Conservation (phyloP, 2,797 vertebrate genomes). For the Masticophis lateralis region DNA sequence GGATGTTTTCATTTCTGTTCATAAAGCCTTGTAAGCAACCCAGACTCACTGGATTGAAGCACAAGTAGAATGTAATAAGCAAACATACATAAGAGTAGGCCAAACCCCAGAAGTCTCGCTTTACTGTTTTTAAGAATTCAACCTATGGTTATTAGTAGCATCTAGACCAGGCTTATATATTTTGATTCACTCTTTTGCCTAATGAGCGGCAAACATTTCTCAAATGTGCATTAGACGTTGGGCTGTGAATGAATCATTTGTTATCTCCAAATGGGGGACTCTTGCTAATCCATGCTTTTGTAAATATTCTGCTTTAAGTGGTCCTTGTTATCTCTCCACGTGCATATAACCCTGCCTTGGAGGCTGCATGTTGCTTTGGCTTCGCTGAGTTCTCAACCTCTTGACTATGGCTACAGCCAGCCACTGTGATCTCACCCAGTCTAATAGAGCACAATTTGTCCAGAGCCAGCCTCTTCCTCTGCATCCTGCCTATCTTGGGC, state of each 20-base stretch:
- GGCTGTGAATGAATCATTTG: not conserved
- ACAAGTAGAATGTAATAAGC: not conserved
- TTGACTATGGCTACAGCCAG: not conserved
- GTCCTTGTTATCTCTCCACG: not conserved
- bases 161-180: not conserved
- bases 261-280: not conserved
- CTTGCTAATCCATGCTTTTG: not conserved
- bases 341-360: not conserved
- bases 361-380: not conserved
- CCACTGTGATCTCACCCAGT: not conserved
- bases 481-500: not conserved
- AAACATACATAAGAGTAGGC: not conserved
- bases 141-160: not conserved
- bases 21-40: not conserved
- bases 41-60: not conserved
- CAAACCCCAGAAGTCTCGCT: not conserved
- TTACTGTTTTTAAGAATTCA: not conserved
- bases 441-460: not conserved
- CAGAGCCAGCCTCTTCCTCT: not conserved
- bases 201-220: not conserved
- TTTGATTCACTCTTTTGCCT: not conserved
- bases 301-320: not conserved
- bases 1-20: not conserved
- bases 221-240: not conserved
- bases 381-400: not conserved